Base-by-base conservation (phyloP, 2,797 vertebrate genomes). In the Pseudochaenichthys georgianus region DNA sequence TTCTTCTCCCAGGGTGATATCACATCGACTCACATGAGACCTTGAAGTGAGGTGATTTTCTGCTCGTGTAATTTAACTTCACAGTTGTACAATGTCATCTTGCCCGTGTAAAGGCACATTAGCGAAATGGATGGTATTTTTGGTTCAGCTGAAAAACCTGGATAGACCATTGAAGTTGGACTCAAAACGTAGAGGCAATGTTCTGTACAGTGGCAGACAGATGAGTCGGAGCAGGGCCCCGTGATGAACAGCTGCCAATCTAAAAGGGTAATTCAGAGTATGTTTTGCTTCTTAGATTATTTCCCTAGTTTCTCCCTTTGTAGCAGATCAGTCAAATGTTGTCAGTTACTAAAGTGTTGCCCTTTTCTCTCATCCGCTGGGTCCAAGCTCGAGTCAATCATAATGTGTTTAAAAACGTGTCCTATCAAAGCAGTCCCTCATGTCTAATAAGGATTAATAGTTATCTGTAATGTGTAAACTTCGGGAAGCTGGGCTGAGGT, bases 81-180 rank as follows among this genome's bases (percentile, higher is more conserved):
- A 82, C 51, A 57, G 60, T 50, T 73, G 43, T 13, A 70, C 73
- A 78, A 82, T 83, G 82, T 83, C 53, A 0, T 23, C 70, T 75
- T 65, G 69, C 51, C 82, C 82, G 85, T 89, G 78, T 48, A 47
- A 77, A 57, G 28, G 60, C 55, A 77, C 82, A 89, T 87, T 82
- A 72, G 68, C 21, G 64, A 75, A 80, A 88, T 68, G 70, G 66
- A 87, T 88, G 71, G 61, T 46, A 60, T 78, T 79, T 74, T 72
- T 64, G 58, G 54, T 42, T 48, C 67, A 46, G 63, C 50, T 65
- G 46, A 53, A 73, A 73, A 79, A 64, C 50, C 70, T 52, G 58
- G 47, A 76, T 46, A 60, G 51, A 61, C 48, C 54, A 74, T 81
- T 82, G 79, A 50, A 80, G 84, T 79, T 71, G 74, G 62, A 78